Evolutionary conservation across 2,888 invertebrate genomes (phyloP).

Genomic region (Diachrysia chrysitis): DNA sequence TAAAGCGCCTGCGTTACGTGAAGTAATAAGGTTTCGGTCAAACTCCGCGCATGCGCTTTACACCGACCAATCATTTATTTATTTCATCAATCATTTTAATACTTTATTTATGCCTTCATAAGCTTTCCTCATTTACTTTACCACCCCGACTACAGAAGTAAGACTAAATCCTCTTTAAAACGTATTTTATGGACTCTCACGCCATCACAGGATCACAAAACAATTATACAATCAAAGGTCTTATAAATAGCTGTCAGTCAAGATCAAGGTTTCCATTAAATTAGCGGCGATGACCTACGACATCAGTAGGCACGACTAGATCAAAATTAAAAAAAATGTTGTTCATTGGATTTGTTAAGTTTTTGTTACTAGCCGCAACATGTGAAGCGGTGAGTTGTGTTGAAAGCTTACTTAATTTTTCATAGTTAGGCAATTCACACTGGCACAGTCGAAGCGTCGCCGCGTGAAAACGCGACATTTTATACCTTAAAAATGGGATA

Average conservation of each 20-base stretch:
- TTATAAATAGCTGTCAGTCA: constrained; percentile 65
- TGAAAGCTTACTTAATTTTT: neutral
- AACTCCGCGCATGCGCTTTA: too few relatives aligned
- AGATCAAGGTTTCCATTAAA: constrained; percentile 64
- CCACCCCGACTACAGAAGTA: too few relatives aligned
- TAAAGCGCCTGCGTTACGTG: too few relatives aligned
- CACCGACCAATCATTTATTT: too few relatives aligned
- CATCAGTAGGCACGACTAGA: constrained; percentile 15
- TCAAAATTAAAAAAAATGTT: constrained; percentile 65
- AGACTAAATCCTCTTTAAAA: neutral
- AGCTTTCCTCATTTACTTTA: too few relatives aligned
- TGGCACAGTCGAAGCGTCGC: too few relatives aligned
- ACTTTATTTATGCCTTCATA: too few relatives aligned
- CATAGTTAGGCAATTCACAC: too few relatives aligned
- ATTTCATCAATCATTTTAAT: too few relatives aligned
- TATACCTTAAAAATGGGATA: too few relatives aligned
- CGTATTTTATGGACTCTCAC: constrained; percentile 35
- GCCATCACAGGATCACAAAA: constrained; percentile 45
- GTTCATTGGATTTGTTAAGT: constrained; percentile 65
- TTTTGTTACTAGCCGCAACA: constrained; percentile 67
- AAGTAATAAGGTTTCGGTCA: too few relatives aligned
- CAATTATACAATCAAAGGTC: constrained; percentile 54
- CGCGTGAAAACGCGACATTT: too few relatives aligned
- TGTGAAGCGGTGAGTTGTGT: constrained; percentile 76
- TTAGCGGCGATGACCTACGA: constrained; percentile 60